Conservation (phyloP, 37 sponge, comb jelly and placozoan species). For the Crambe crambe region DNA sequence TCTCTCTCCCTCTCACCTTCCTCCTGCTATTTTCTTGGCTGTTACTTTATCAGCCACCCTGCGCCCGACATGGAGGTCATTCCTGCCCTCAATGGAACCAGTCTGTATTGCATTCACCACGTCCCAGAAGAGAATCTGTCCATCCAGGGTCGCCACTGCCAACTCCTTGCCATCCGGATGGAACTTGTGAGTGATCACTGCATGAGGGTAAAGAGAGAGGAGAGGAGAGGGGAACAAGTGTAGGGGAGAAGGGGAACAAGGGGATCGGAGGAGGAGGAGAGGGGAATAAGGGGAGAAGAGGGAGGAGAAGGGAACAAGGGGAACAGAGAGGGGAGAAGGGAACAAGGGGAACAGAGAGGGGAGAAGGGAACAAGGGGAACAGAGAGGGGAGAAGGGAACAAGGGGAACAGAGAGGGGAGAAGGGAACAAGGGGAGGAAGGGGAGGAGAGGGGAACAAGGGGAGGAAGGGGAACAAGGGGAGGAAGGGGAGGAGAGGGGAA, state of each 20-base stretch:
- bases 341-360: not conserved
- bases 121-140: slow-evolving; percentile 86
- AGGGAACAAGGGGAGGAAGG: not conserved
- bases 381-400: not conserved
- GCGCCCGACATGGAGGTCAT: slow-evolving; percentile 87
- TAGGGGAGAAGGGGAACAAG: not conserved
- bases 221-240: not conserved
- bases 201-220: slow-evolving; percentile 3
- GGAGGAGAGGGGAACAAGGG: not conserved
- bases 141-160: slow-evolving; percentile 92
- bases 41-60: slow-evolving; percentile 79
- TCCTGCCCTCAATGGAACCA: slow-evolving; percentile 86
- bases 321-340: not conserved
- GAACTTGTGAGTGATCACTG: slow-evolving; percentile 60
- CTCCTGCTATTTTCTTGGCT: slow-evolving; percentile 68
- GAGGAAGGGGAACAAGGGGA: not conserved
- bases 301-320: slow-evolving; percentile 1
- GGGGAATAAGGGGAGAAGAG: not conserved
- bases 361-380: not conserved
- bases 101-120: slow-evolving; percentile 45
- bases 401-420: not conserved
- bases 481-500: not conserved
- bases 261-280: slow-evolving; percentile 8
- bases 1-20: slow-evolving; percentile 34
- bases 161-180: slow-evolving; percentile 80